Conservation (phyloP, 2,113 vertebrate species). For the Protobothrops mucrosquamatus region DNA sequence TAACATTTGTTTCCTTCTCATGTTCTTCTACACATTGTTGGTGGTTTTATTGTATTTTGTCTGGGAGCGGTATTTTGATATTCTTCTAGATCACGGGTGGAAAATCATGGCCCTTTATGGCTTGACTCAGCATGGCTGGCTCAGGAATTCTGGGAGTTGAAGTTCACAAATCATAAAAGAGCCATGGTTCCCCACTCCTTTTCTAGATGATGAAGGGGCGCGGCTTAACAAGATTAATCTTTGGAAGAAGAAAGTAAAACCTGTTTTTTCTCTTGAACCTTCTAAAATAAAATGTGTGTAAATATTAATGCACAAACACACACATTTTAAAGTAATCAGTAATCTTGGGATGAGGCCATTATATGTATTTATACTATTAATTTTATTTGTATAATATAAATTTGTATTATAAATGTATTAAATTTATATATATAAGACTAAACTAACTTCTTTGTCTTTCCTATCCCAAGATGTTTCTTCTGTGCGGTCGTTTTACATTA, state of each 20-base stretch:
- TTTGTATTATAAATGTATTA: not conserved
- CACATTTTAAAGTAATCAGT: not conserved
- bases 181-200: not conserved
- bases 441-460: not conserved
- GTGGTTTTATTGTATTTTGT: not conserved
- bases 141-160: not conserved
- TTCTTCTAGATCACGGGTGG: not conserved
- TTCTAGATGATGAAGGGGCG: not conserved
- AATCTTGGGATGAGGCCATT: not conserved
- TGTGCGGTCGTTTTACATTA: not conserved
- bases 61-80: not conserved
- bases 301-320: not conserved
- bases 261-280: not conserved
- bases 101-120: not conserved
- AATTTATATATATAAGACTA: not conserved
- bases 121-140: not conserved
- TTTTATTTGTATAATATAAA: no score
- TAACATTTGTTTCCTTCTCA: not conserved
- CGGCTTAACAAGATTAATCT: rapidly evolving
- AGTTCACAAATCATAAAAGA: not conserved
- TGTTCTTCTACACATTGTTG: not conserved
- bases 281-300: not conserved
- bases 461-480: not conserved
- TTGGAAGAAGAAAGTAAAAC: not conserved
- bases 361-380: no score